Percentiles rank a stretch among this genome's conserved stretches.
phyloP scores from a whole-genome alignment of 2,888 invertebrate species.

The Drosophila nr. medialis region DNA sequence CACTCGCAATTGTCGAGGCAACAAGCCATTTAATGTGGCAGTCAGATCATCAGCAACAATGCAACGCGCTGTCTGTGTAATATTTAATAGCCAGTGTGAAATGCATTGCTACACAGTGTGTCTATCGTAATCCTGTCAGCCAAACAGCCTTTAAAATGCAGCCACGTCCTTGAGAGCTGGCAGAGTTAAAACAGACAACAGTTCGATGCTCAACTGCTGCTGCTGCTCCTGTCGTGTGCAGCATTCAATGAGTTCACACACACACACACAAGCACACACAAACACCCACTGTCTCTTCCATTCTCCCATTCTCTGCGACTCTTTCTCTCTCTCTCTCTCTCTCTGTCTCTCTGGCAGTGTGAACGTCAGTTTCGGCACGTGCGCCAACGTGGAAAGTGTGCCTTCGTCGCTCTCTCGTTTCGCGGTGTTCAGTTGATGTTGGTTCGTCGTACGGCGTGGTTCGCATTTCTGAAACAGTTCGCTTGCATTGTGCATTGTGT shows the following conservation, averaged over 20 bases:
- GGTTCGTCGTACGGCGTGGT: slow-evolving; percentile 74
- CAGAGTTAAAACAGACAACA: slow-evolving; percentile 38
- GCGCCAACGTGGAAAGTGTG: slow-evolving; percentile 45
- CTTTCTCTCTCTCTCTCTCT: slow-evolving; percentile 4
- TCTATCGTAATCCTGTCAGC: neutral
- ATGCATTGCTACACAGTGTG: slow-evolving; percentile 18
- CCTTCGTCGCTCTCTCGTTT: slow-evolving; percentile 11
- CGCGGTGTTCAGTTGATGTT: slow-evolving; percentile 70
- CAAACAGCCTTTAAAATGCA: slow-evolving; percentile 38
- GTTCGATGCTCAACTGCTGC: slow-evolving; percentile 7
- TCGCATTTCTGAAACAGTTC: slow-evolving; percentile 47
- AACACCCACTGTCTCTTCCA: slow-evolving; percentile 1
- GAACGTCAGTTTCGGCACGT: slow-evolving; percentile 59
- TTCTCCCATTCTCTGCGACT: neutral
- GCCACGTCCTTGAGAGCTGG: slow-evolving; percentile 58
- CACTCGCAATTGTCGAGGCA: slow-evolving; percentile 36
- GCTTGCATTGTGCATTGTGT: slow-evolving; percentile 22
- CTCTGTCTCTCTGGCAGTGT: slow-evolving; percentile 3
- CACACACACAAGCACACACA: slow-evolving; percentile 17
- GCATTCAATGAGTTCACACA: slow-evolving; percentile 52
- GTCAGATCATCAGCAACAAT: slow-evolving; percentile 10
- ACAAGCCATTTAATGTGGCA: slow-evolving; percentile 55
- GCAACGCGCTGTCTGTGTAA: slow-evolving; percentile 54
- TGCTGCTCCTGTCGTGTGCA: slow-evolving; percentile 31
- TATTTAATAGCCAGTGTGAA: slow-evolving; percentile 45